These are phyloP conservation scores for Tor tambroides DNA, from an alignment of 2,113 vertebrate genomes.

Conservation along the genomic window DNA sequence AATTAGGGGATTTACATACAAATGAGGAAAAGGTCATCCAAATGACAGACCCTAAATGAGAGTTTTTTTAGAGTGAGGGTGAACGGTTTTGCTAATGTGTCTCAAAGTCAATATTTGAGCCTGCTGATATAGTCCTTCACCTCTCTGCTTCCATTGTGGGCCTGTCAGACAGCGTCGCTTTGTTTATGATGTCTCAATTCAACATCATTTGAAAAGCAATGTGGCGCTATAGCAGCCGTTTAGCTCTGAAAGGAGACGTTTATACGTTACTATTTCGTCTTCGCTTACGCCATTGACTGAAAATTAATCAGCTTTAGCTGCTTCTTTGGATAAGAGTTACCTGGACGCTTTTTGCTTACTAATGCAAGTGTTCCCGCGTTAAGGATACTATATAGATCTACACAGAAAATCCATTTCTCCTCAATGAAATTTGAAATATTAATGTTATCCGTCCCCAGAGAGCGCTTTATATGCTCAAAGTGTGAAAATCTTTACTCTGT, in stretches of 20 bases:
- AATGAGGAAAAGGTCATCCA: slow-evolving; percentile 43
- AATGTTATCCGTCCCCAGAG: slow-evolving; percentile 51
- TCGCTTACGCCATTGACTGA: slow-evolving; percentile 31
- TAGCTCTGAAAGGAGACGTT: slow-evolving; percentile 21
- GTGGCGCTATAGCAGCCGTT: neutral
- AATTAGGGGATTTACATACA: slow-evolving; percentile 56
- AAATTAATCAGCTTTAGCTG: slow-evolving; percentile 53
- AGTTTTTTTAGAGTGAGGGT: slow-evolving; percentile 31
- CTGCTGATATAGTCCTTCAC: slow-evolving; percentile 69
- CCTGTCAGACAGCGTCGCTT: slow-evolving; percentile 71
- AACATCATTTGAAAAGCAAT: slow-evolving; percentile 38
- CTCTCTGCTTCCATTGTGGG: slow-evolving; percentile 63
- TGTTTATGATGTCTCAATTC: slow-evolving; percentile 62
- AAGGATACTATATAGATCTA: slow-evolving; percentile 64
- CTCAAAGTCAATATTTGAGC: slow-evolving; percentile 73
- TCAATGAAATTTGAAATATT: slow-evolving; percentile 70
- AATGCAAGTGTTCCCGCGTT: slow-evolving; percentile 42
- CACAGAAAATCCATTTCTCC: slow-evolving; percentile 73
- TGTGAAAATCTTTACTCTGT: slow-evolving; percentile 64
- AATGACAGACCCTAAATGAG: slow-evolving; percentile 33
- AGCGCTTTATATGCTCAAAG: slow-evolving; percentile 64
- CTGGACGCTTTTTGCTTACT: slow-evolving; percentile 56
- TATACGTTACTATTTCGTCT: slow-evolving; percentile 16
- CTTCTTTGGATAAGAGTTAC: slow-evolving; percentile 50
- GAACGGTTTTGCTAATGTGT: slow-evolving; percentile 60